A percentile compares a stretch with the other conserved stretches of the same genome.
Evolutionary conservation across 2,113 vertebrate genomes (phyloP).

Genomic region (Lepus americanus): DNA sequence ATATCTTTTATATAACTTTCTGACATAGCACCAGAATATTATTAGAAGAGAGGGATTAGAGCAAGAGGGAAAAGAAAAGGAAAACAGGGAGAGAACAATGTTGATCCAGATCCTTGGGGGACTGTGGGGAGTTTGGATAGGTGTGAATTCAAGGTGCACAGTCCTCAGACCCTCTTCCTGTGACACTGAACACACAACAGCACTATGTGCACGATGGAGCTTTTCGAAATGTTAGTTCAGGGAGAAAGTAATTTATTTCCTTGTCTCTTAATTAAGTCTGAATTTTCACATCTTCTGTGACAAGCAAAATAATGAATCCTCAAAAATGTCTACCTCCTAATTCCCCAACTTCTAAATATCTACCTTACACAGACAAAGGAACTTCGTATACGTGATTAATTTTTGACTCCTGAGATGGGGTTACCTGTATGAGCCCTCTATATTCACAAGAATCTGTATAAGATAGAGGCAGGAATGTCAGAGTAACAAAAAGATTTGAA

Average conservation of each 20-base stretch:
- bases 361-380: neutral
- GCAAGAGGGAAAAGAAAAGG: neutral
- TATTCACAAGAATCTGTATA: neutral
- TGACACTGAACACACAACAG: neutral
- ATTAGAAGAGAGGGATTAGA: neutral
- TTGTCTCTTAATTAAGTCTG: neutral
- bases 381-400: neutral
- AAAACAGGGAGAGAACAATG: neutral
- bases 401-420: neutral
- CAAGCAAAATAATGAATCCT: neutral
- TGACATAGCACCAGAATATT: neutral
- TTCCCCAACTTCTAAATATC: neutral
- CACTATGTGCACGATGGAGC: neutral
- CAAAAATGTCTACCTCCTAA: neutral
- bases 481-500: neutral
- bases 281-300: neutral
- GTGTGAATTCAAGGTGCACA: neutral
- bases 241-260: neutral
- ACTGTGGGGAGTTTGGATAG: neutral
- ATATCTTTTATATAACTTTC: neutral
- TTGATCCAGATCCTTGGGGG: neutral
- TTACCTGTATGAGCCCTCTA: neutral
- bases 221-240: neutral
- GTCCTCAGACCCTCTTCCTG: neutral
- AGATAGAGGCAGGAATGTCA: neutral